phyloP scores from a whole-genome alignment of 2,888 invertebrate genomes.

The Clistopyga incitator region DNA sequence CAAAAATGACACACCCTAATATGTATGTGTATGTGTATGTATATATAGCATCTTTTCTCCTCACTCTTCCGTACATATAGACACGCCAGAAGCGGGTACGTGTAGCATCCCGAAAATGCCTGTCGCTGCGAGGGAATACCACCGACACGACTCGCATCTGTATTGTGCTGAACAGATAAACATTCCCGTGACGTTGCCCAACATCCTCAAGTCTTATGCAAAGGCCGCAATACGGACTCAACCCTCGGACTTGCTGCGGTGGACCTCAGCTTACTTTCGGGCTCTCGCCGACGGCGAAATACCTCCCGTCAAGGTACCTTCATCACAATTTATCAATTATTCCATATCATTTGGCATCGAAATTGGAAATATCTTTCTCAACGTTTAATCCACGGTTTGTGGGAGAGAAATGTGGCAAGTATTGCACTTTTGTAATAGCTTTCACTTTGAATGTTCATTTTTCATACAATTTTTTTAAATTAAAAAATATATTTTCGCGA shows the following conservation, averaged over 20 bases:
- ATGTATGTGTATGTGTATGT: too few relatives aligned
- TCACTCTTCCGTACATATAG: not conserved
- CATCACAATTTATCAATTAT: not conserved
- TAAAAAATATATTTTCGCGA: too few relatives aligned
- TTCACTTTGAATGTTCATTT: too few relatives aligned
- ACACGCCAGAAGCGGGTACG: not conserved
- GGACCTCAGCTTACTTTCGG: conserved; percentile 93
- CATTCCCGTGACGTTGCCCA: conserved; percentile 93
- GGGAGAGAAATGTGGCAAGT: too few relatives aligned
- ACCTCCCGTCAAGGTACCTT: conserved; percentile 91
- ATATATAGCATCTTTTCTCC: conserved; percentile 10
- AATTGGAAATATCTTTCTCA: not conserved
- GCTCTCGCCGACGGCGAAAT: conserved; percentile 90
- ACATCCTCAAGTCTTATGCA: conserved; percentile 92
- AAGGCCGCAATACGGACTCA: conserved; percentile 96
- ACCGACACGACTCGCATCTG: conserved; percentile 86
- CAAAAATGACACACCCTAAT: too few relatives aligned
- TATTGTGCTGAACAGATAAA: conserved; percentile 94
- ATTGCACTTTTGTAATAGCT: too few relatives aligned
- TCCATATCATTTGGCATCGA: not conserved
- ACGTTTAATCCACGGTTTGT: not conserved
- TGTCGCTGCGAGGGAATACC: conserved; percentile 29
- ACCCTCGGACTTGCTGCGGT: conserved; percentile 92
- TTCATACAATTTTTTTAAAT: too few relatives aligned
- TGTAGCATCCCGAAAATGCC: conserved; percentile 46